These are phyloP conservation scores for Anser cygnoides DNA, from an alignment of 2,113 vertebrate species.

Conservation along the genomic window DNA sequence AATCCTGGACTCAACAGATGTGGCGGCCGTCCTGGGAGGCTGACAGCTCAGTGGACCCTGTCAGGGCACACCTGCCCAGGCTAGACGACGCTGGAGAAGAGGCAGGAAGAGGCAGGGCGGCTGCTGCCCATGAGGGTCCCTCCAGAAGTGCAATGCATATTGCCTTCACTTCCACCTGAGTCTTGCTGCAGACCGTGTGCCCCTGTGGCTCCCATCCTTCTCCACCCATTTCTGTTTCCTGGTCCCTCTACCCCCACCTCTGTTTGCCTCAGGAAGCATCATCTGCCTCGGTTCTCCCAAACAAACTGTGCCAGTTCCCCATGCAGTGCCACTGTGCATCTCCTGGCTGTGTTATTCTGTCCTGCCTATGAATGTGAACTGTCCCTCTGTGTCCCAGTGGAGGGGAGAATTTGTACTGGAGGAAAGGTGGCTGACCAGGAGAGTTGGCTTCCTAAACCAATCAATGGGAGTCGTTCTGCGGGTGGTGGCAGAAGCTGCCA, in stretches of 20 bases:
- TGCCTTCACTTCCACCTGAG: background rate
- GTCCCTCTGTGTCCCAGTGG: background rate
- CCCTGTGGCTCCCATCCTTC: background rate
- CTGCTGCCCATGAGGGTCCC: background rate
- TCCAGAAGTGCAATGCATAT: background rate
- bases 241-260: background rate
- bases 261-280: background rate
- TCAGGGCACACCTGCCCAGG: background rate
- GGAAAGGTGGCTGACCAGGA: background rate
- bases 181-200: background rate
- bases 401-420: background rate
- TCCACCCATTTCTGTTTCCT: background rate
- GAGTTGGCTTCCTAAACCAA: background rate
- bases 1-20: background rate
- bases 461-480: background rate
- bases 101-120: background rate
- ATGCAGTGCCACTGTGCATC: background rate
- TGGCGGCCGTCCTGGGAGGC: background rate
- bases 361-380: background rate
- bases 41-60: background rate
- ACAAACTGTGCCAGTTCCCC: background rate
- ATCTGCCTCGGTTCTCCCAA: background rate
- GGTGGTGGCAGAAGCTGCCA: background rate
- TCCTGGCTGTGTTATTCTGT: accelerated
- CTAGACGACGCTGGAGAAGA: background rate